These are phyloP conservation scores for Myotis lucifugus DNA, from an alignment of 2,113 vertebrate species.

Conservation along the genomic window DNA sequence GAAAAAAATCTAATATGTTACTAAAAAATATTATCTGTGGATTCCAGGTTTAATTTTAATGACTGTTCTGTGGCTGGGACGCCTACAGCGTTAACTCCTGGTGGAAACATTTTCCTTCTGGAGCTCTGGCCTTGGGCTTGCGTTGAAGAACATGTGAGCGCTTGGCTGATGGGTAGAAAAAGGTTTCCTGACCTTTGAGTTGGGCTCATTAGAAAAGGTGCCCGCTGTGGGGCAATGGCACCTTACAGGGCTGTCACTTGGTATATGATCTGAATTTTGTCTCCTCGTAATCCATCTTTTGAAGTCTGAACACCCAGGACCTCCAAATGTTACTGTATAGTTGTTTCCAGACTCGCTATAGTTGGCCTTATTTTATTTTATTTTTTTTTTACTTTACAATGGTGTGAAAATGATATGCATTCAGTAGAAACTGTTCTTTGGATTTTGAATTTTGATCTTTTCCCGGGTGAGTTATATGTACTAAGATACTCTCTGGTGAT, in stretches of 20 bases:
- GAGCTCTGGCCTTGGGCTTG: neutral
- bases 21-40: too few relatives aligned
- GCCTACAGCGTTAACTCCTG: too few relatives aligned
- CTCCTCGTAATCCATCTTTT: neutral
- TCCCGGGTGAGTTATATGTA: accelerated
- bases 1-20: neutral
- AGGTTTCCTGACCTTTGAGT: neutral
- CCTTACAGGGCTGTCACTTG: neutral
- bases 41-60: too few relatives aligned
- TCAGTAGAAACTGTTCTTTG: neutral
- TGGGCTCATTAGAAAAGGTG: neutral
- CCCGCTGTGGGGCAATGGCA: accelerated
- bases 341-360: too few relatives aligned
- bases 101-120: neutral
- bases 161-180: neutral
- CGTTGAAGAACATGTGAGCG: neutral
- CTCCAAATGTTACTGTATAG: neutral
- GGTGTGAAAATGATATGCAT: neutral
- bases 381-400: too few relatives aligned
- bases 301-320: neutral
- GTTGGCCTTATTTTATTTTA: neutral
- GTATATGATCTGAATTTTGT: neutral
- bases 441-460: neutral
- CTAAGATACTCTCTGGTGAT: neutral
- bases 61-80: neutral